phyloP scores from a whole-genome alignment of 2,888 invertebrate species.

The Sarcophaga rosellei region DNA sequence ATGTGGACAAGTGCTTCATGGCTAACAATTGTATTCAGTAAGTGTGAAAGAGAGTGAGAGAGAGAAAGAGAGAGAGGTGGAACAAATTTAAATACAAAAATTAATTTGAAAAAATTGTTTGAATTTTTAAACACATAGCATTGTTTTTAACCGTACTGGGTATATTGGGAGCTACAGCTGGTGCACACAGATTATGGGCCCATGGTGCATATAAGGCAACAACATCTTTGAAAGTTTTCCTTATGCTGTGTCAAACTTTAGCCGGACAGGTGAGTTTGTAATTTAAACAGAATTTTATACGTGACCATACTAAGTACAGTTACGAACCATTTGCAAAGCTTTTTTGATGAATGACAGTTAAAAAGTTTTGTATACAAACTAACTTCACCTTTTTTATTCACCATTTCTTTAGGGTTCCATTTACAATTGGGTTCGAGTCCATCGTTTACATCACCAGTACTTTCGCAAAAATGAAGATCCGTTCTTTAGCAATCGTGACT shows the following conservation, averaged over 20 bases:
- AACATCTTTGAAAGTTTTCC: conserved; percentile 86
- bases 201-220: conserved; percentile 92
- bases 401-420: conserved; percentile 86
- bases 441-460: conserved; percentile 91
- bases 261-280: conserved; percentile 90
- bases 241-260: conserved; percentile 92
- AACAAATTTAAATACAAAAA: background rate
- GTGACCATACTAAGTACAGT: conserved; percentile 59
- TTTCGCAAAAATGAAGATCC: conserved; percentile 91
- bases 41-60: conserved; percentile 78
- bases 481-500: conserved; percentile 89
- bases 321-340: conserved; percentile 57
- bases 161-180: conserved; percentile 92
- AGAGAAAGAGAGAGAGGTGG: background rate
- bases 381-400: background rate
- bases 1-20: conserved; percentile 84
- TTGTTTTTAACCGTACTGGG: conserved; percentile 84
- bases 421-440: conserved; percentile 91
- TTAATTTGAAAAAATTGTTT: no score
- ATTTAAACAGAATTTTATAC: background rate
- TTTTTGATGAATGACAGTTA: background rate
- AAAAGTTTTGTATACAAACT: background rate
- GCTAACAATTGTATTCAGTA: conserved; percentile 85
- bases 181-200: conserved; percentile 96
- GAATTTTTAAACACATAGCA: conserved; percentile 82